Percentiles rank a stretch among this genome's conserved stretches.
These are phyloP conservation scores for Coleophora flavipennella DNA, from an alignment of 2,888 invertebrate genomes.

Conservation along the genomic window DNA sequence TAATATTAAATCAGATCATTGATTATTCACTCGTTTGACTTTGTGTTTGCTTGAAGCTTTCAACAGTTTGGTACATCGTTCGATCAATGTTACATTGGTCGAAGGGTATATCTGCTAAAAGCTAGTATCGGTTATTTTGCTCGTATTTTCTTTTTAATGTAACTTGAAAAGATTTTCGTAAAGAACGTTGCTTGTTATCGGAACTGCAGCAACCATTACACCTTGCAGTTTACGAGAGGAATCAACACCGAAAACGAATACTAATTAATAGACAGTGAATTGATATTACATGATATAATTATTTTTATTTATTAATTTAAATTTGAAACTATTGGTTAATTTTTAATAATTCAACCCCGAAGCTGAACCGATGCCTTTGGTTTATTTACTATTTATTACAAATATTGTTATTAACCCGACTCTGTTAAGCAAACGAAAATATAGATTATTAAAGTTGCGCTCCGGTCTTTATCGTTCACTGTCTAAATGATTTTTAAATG, in stretches of 20 bases:
- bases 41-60: no score
- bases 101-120: no score
- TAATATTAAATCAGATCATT: no score
- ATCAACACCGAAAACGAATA: constrained; percentile 70
- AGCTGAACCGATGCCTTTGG: constrained; percentile 56
- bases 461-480: constrained; percentile 45
- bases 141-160: no score
- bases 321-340: constrained; percentile 65
- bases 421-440: constrained; percentile 26
- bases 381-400: constrained; percentile 71
- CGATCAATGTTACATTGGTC: no score
- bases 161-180: no score
- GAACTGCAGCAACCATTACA: constrained; percentile 48
- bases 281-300: constrained; percentile 65
- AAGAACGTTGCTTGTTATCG: constrained; percentile 17
- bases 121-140: no score
- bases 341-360: constrained; percentile 48
- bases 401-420: constrained; percentile 48
- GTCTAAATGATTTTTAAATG: constrained; percentile 46
- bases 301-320: constrained; percentile 52
- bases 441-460: constrained; percentile 21
- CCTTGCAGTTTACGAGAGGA: constrained; percentile 53
- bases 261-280: constrained; percentile 72
- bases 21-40: no score
- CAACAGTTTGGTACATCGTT: no score